A percentile compares a stretch with the other conserved stretches of the same genome.
These are phyloP conservation scores for Glossophaga mutica DNA, from an alignment of 2,797 vertebrate species.

Conservation along the genomic window DNA sequence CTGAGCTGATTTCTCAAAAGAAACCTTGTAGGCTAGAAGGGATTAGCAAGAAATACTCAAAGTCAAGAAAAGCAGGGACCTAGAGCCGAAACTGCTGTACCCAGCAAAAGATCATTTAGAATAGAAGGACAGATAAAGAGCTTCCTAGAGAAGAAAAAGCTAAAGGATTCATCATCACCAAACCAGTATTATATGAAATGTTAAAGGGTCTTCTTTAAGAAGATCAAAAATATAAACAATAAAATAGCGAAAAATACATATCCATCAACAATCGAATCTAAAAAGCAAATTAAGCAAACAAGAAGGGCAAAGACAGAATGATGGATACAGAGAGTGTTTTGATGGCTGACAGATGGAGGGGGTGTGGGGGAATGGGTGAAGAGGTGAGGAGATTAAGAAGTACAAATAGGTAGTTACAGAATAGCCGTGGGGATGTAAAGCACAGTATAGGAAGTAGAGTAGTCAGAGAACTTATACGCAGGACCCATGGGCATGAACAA, in stretches of 20 bases:
- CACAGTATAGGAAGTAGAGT: too few relatives aligned
- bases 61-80: background rate
- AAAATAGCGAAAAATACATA: too few relatives aligned
- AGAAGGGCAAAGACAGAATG: background rate
- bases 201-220: background rate
- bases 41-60: background rate
- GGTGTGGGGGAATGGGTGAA: too few relatives aligned
- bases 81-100: background rate
- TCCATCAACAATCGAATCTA: too few relatives aligned
- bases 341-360: too few relatives aligned
- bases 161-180: background rate
- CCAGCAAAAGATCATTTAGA: background rate
- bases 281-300: background rate
- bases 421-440: too few relatives aligned
- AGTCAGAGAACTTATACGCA: too few relatives aligned
- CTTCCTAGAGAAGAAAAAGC: background rate
- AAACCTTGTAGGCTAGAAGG: background rate
- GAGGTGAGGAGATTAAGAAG: too few relatives aligned
- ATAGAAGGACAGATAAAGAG: background rate
- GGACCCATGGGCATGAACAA: too few relatives aligned
- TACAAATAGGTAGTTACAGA: too few relatives aligned
- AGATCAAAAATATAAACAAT: too few relatives aligned
- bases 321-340: too few relatives aligned
- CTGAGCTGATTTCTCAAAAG: background rate
- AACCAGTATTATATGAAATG: background rate